Evolutionary conservation across 2,888 invertebrate genomes (phyloP), one percentile per base, ranked within the genome.

Genomic region (Eupithecia tripunctaria): DNA sequence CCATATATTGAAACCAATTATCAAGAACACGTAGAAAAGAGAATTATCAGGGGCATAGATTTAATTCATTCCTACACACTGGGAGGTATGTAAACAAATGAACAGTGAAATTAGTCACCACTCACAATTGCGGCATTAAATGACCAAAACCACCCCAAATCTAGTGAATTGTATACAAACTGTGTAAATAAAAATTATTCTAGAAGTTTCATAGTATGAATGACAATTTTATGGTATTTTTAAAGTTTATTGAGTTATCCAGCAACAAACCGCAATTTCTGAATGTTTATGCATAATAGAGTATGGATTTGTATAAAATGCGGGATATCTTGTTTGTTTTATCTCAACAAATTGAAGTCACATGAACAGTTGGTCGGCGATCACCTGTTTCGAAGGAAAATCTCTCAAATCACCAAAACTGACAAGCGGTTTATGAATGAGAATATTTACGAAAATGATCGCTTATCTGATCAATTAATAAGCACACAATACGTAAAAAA

Each of bases 341-440:
- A 76, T 51, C 76, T 80, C 71, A 83, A 74, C 63, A 82, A 83
- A 80, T 68, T 15, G 7, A 15, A 78, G 85, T 88, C 86, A 86
- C 84, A 83, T 85, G 88, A 88, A 82, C 89, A 89, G 79, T 84
- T 86, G 88, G 73, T 77, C 36, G 47, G 70, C 67, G 73, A 72
- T 80, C 80, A 81, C 81, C 76, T 79, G 81, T 81, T 67, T 18
- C 12, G 59, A 15, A 38, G 43, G 25, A 12, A 18, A 7, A 64
- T 18, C 25, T 32, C 15, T 64, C 65, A 41, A 25, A 60, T 15
- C 18, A 32, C 36, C 27, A 38, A 6, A 65, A 41, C 7, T 56
- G 67, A 56, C 71, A 62, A 41, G 27, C 38, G 27, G 29, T 27
- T 32, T 29, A 64, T 29, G 51, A 51, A 36, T 56, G 1, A 29